phyloP scores from a whole-genome alignment of 2,888 invertebrate species.

The Agrotis segetum region DNA sequence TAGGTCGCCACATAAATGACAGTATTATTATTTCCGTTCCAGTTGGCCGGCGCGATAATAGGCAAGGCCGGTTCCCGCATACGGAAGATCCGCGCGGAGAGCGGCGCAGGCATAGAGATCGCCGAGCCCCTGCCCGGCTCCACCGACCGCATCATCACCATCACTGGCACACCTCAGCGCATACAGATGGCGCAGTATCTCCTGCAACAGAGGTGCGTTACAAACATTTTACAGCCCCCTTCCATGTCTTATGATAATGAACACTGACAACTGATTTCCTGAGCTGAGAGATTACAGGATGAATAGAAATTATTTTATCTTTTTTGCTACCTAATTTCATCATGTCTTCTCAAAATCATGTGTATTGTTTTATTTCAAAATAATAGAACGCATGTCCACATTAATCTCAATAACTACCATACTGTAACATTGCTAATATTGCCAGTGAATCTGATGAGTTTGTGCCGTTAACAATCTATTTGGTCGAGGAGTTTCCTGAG shows the following conservation, averaged over 20 bases:
- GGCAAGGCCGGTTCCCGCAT: conserved; percentile 99
- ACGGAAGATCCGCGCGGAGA: conserved; percentile 98
- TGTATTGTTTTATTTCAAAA: conserved; percentile 39
- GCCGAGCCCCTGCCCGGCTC: conserved; percentile 98
- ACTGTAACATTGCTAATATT: conserved; percentile 60
- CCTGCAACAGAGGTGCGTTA: conserved; percentile 97
- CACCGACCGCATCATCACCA: conserved; percentile 98
- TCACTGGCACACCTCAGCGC: conserved; percentile 97
- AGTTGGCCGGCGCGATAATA: conserved; percentile 99
- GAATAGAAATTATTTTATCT: neutral
- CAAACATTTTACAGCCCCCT: neutral
- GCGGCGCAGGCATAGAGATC: conserved; percentile 98
- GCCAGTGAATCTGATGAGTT: conserved; percentile 43
- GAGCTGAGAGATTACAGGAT: conserved; percentile 44
- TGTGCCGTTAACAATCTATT: conserved; percentile 55
- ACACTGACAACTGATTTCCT: conserved; percentile 19
- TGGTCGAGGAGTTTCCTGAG: conserved; percentile 52
- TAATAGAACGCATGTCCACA: conserved; percentile 60
- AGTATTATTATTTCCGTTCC: conserved; percentile 57
- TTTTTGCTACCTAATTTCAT: conserved; percentile 29
- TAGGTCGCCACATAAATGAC: conserved; percentile 15
- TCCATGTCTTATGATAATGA: conserved; percentile 8
- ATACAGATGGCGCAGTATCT: conserved; percentile 99
- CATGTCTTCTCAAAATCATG: conserved; percentile 50
- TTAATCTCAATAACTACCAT: conserved; percentile 59